Evolutionary conservation across 2,113 vertebrate genomes (phyloP), one percentile per base, ranked within the genome.

Genomic region (Galbula dea): DNA sequence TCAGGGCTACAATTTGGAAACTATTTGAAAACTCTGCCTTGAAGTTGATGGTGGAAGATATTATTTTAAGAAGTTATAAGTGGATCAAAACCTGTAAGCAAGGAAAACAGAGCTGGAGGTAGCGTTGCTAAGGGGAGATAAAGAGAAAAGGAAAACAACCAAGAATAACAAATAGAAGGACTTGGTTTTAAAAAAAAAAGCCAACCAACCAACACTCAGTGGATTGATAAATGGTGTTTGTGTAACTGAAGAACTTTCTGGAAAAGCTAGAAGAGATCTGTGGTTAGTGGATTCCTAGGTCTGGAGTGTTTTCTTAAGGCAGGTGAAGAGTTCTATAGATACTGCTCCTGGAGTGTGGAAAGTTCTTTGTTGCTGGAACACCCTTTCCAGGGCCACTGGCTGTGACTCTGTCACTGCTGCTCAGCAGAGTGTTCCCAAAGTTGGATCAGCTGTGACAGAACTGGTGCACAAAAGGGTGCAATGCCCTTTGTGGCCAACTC

Each of bases 141-240:
- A 89, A 93, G 65, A 26, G 61, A 80, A 81, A 88, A 91, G 85
- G 29, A 95, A 93, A 94, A 30, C 76, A 88, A 93, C 43, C 32
- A 91, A 93, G 85, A 95, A 91, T 59, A 95, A 91, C 88, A 95
- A 96, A 67, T 24, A 88, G 43, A 52, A 89, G 63, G 39, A 49
- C n/a, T 75, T 17, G 32, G 7, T 46, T 86, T 94, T 49, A 52
- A 83, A 66, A 87, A 43, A 43, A 43, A 43, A 43, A 43, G 11
- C 41, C 41, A 43, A n/a, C n/a, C n/a, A n/a, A n/a, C n/a, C n/a
- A 87, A 41, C 29, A 59, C 24, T n/a, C 51, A 32, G 30, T 30
- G 54, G 29, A 54, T 58, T 79, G 63, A 83, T 58, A 94, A 76
- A 87, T 9, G 43, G 51, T 95, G 54, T 85, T 92, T 75, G 48